Base-by-base conservation (phyloP, 2,797 vertebrate species). In the Pangasius djambal region DNA sequence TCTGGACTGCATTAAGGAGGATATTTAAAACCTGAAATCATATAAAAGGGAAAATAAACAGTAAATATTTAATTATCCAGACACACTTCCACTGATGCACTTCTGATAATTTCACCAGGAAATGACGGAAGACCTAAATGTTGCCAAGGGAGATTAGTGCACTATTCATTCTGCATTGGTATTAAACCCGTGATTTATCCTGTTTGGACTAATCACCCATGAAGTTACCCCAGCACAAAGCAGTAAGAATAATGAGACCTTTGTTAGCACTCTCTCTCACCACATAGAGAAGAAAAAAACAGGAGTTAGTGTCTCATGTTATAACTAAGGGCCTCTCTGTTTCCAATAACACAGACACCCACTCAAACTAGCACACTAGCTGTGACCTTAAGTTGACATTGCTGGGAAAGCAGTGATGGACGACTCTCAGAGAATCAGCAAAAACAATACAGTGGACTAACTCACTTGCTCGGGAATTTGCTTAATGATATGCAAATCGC, bases 341-440 rank as follows among this genome's bases (percentile, higher is more conserved):
- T 95, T 96, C 95, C 93, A 94, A 95, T 94, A 95, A 95, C 92
- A 85, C 90, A 91, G 89, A 94, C 91, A 92, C 89, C 83, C 86
- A 92, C 92, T 91, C 92, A 93, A 90, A 92, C 91, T 90, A 90
- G 91, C 72, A 89, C 85, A 90, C 88, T 86, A 91, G 91, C 90
- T 65, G 92, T 93, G 92, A 92, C 89, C 93, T 92, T 90, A 90
- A 87, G 57, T 52, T 88, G 88, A 94, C 89, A 91, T 90, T 86
- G 92, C 92, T 92, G 92, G 92, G 90, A n/a, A 91, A 90, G 90
- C 52, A 59, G 88, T 65, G 74, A 88, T 88, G 84, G 57, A 34
- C 18, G 85, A 83, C 67, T 67, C 67, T 75, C 13, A 82, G 37
- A 72, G 70, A 89, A 83, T 40, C 55, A 44, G n/a, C 20, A 52